Conservation (phyloP, 2,797 vertebrate genomes). For the Chaetodon trifasciatus region DNA sequence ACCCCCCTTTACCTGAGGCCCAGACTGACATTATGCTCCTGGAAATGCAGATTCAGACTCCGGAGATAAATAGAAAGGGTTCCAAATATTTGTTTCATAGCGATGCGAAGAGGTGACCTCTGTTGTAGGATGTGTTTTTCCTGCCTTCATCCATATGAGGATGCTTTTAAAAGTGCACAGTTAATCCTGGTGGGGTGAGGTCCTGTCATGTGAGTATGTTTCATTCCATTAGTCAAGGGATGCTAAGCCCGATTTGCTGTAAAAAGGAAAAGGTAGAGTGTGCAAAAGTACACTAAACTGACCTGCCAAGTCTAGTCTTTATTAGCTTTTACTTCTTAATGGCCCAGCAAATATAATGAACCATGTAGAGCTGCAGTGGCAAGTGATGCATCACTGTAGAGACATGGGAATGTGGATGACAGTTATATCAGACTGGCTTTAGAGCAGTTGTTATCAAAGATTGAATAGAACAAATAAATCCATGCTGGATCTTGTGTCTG, state of each 20-base stretch:
- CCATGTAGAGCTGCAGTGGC: constrained; percentile 17
- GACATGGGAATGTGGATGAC: constrained; percentile 33
- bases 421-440: constrained; percentile 45
- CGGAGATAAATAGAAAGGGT: constrained; percentile 75
- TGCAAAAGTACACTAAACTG: constrained; percentile 42
- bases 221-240: constrained; percentile 28
- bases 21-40: constrained; percentile 35
- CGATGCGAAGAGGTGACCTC: constrained; percentile 57
- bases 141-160: constrained; percentile 50
- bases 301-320: constrained; percentile 57
- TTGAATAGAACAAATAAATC: constrained; percentile 58
- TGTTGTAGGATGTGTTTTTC: constrained; percentile 47
- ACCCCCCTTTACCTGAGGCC: constrained; percentile 37
- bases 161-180: constrained; percentile 54
- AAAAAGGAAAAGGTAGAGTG: constrained; percentile 50
- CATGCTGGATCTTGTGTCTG: constrained; percentile 31
- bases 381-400: constrained; percentile 32
- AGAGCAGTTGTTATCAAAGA: constrained; percentile 52
- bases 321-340: constrained; percentile 52
- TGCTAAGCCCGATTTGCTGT: constrained; percentile 34
- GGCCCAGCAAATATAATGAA: constrained; percentile 44
- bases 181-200: constrained; percentile 38
- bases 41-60: constrained; percentile 70
- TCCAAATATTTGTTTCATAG: constrained; percentile 72
- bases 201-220: constrained; percentile 20